Evolutionary conservation across 2,888 invertebrate species (phyloP), one percentile per base, ranked within the genome.

Genomic region (Tiliacea aurago): DNA sequence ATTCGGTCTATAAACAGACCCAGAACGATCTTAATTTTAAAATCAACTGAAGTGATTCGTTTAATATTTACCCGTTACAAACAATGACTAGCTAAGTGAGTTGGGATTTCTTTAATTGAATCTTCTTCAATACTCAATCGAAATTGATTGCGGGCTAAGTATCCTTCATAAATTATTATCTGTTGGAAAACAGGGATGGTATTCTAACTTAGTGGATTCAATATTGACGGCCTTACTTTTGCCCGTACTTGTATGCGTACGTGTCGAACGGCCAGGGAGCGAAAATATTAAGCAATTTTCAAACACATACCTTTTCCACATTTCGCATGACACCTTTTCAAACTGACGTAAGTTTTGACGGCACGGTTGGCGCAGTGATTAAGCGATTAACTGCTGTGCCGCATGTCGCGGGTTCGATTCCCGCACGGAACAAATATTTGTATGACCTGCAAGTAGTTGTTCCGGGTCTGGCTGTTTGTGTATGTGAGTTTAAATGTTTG

Each of bases 121-220:
- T 84, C 86, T 87, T 83, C 83, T 79, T 83, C 77, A 80, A 86
- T 80, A 83, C 70, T 80, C 80, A 67, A 75, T 78, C 59, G 66
- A 80, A 86, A 88, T 79, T 86, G 84, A 88, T 88, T 86, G 80
- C 75, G 73, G 58, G 67, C 80, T 83, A 86, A 88, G 85, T 83
- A 88, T 86, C 83, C 51, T 73, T 69, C 65, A 75, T 45, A 66
- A 86, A 87, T 86, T 76, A 87, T 88, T 85, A 85, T 6, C 10
- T 18, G 88, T 87, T 87, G 85, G 79, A 62, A 56, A 84, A 86
- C 89, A 90, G 84, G 87, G 84, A 84, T 87, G 76, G 68, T 78
- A 80, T 77, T 58, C 58, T 76, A 80, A 80, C 80, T 15, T 55
- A 80, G 86, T 86, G 76, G 82, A 80, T 86, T 87, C 2, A 15